Percentiles rank a stretch among this genome's conserved stretches.
phyloP scores from a whole-genome alignment of 2,113 vertebrate genomes.

The Ceyx melanurus region DNA sequence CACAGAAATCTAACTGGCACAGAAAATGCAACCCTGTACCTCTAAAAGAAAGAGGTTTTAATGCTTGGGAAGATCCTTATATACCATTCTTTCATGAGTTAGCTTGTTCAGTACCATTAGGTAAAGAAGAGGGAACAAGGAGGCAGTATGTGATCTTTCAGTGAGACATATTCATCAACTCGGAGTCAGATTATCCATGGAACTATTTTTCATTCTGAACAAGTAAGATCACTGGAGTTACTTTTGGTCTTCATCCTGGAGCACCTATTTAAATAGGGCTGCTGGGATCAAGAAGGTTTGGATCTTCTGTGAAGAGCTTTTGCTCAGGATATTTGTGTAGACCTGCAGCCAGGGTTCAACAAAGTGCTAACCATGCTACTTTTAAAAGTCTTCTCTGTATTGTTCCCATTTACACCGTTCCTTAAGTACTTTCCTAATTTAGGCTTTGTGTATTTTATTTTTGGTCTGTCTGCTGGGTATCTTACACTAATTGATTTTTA shows the following conservation, averaged over 20 bases:
- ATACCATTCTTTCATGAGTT: background rate
- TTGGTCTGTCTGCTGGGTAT: background rate
- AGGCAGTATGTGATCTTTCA: background rate
- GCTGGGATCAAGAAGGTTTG: background rate
- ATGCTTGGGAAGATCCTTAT: background rate
- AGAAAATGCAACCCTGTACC: background rate
- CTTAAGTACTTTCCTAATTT: background rate
- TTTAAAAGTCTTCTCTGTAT: background rate
- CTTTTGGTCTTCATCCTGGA: background rate
- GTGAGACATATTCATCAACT: background rate
- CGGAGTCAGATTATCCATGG: background rate
- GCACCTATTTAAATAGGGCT: background rate
- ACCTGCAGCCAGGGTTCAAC: background rate
- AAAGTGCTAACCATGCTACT: background rate
- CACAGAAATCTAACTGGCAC: background rate
- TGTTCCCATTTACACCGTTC: background rate
- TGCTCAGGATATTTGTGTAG: background rate
- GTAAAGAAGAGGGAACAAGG: background rate
- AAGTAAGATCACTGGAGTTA: background rate
- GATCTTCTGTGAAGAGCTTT: background rate
- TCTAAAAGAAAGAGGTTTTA: background rate
- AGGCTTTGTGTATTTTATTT: background rate
- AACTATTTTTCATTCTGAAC: background rate
- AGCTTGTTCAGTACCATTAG: background rate
- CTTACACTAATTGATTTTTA: background rate